Conservation (phyloP, 2,888 invertebrate genomes). For the Chalcis sispes region DNA sequence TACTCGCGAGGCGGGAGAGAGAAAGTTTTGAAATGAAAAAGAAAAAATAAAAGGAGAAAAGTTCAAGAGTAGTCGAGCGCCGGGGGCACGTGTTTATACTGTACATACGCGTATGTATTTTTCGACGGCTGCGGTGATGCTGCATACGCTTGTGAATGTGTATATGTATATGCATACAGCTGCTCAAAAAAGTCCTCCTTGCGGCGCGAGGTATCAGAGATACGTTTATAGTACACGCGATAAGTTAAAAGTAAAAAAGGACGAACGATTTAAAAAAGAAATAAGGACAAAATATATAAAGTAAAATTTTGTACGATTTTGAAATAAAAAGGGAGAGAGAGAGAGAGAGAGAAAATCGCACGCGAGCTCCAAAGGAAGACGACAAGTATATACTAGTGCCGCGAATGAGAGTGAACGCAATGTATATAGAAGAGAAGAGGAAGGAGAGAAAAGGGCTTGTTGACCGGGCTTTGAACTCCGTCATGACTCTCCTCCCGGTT, state of each 20-base stretch:
- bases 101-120: too few species aligned
- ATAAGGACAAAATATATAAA: constrained; percentile 7
- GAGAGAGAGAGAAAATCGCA: neutral
- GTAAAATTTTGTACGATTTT: neutral
- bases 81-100: neutral
- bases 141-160: neutral
- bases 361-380: neutral
- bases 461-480: constrained; percentile 49
- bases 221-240: too few species aligned
- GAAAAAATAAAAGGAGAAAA: too few species aligned
- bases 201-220: too few species aligned
- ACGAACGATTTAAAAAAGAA: neutral
- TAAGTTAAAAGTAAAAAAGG: too few species aligned
- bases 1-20: too few species aligned
- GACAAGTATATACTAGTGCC: too few species aligned
- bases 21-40: too few species aligned
- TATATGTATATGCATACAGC: too few species aligned
- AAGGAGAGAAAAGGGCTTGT: constrained; percentile 14
- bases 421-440: neutral
- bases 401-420: constrained; percentile 10
- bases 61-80: neutral
- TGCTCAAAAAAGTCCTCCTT: too few species aligned
- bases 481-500: constrained; percentile 38
- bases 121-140: neutral
- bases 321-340: neutral